Evolutionary conservation across 2,888 invertebrate genomes (phyloP).

Genomic region (Leptarthrus brevirostris): DNA sequence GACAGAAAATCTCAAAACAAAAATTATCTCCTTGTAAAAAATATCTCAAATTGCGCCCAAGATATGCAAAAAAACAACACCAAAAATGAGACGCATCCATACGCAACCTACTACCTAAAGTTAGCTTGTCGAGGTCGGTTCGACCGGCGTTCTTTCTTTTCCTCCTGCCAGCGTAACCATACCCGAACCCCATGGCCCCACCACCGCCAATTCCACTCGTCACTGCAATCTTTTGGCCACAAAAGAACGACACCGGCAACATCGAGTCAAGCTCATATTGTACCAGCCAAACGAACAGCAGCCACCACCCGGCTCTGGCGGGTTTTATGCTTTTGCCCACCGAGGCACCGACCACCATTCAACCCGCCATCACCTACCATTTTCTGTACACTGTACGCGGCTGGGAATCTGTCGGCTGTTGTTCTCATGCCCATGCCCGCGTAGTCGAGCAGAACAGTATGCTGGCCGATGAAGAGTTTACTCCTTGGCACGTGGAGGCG

Average conservation of each 20-base stretch:
- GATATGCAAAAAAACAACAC: not conserved
- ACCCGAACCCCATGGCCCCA: not conserved
- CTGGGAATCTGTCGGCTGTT: not conserved
- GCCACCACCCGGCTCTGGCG: slow-evolving; percentile 7
- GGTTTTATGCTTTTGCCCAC: slow-evolving; percentile 19
- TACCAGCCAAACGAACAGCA: not conserved
- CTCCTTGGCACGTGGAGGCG: slow-evolving; percentile 6
- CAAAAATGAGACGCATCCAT: not conserved
- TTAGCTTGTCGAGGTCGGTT: slow-evolving; percentile 43
- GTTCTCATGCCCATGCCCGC: slow-evolving; percentile 14
- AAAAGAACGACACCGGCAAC: not conserved
- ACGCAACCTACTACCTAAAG: slow-evolving; percentile 15
- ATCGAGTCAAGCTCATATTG: not conserved
- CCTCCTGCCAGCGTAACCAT: not conserved
- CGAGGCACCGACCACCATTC: not conserved
- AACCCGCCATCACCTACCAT: not conserved
- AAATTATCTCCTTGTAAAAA: slow-evolving; percentile 30
- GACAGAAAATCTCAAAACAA: not conserved
- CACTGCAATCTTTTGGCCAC: not conserved
- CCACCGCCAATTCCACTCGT: not conserved
- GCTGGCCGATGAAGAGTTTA: not conserved
- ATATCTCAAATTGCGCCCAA: slow-evolving; percentile 6
- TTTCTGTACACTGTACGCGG: not conserved
- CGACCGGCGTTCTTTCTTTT: not conserved
- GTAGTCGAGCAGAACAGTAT: not conserved